Evolutionary conservation across 2,888 invertebrate genomes (phyloP).

Genomic region (Ormyrus labotus): DNA sequence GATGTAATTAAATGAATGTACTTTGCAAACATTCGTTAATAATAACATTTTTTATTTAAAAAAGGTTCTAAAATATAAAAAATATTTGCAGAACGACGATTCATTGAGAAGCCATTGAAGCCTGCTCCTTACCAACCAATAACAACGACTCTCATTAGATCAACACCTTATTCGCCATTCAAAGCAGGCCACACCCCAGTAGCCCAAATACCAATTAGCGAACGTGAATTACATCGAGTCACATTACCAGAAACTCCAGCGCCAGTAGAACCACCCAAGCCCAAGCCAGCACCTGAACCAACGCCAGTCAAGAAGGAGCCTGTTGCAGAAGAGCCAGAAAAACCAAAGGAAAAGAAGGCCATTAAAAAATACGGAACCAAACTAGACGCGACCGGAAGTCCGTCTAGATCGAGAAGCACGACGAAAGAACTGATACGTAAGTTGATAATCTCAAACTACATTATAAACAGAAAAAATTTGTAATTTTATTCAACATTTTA

Average conservation of each 20-base stretch:
- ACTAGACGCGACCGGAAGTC: conserved; percentile 86
- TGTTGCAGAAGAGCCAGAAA: conserved; percentile 21
- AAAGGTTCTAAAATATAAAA: too few relatives aligned
- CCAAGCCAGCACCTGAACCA: conserved; percentile 5
- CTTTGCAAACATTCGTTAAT: not conserved
- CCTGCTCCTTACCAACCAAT: conserved; percentile 87
- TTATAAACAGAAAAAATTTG: too few relatives aligned
- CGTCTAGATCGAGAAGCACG: conserved; percentile 90
- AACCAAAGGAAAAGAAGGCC: conserved; percentile 75
- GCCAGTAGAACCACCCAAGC: conserved; percentile 2
- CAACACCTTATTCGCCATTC: conserved; percentile 51
- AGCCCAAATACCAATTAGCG: conserved; percentile 50
- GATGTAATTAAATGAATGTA: not conserved
- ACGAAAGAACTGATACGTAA: conserved; percentile 92
- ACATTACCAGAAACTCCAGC: conserved; percentile 43
- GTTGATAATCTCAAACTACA: not conserved
- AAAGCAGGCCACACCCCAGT: conserved; percentile 76
- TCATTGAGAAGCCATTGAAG: conserved; percentile 89
- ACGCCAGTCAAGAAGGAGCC: conserved; percentile 24
- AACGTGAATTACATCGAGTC: conserved; percentile 52
- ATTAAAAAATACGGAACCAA: conserved; percentile 83
- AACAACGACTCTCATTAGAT: conserved; percentile 67
- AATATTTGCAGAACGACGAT: conserved; percentile 83
- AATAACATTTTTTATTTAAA: not conserved
- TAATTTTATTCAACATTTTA: too few relatives aligned